Evolutionary conservation across 1,140 invertebrate genomes (phyloP), one percentile per base, ranked within the genome.

Genomic region (Camponotus vicinus): DNA sequence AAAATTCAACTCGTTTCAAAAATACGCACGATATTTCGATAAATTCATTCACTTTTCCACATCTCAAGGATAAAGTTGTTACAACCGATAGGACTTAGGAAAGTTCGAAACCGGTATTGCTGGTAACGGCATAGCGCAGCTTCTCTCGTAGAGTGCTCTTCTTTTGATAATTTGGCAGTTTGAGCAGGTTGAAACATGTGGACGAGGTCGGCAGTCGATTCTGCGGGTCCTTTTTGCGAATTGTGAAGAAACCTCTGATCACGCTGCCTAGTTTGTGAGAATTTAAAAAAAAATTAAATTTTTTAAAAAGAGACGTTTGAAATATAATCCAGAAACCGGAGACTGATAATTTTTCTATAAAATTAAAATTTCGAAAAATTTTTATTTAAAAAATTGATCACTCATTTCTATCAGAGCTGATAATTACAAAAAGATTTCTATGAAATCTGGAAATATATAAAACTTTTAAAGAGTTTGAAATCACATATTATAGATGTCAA

Each of bases 161-260:
- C 94, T 99, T 99, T 93, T 99, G 98, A 94, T 99, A 99, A 95
- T 99, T 99, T 75, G 99, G 99, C 90, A 99, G 95, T 94, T 99
- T 99, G 15, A 99, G 96, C 40, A 99, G 96, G 96, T 99, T 99
- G 95, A 99, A 99, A 94, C 99, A 99, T 0, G 99, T 99, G 0
- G 99, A 99, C 0, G 99, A 99, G 0, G 99, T 99, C 37, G 99
- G 99, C 52, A 99, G 96, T 45, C 99, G 96, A 93, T 99, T 98
- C 69, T 99, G 97, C 0, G 99, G 98, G 95, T 99, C 99, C 93
- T 98, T 98, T 93, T 99, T 99, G 49, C 98, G 96, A 91, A 99
- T 99, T 40, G 99, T 99, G 91, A 99, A 99, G 95, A 99, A 99
- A 67, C 99, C 99, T 85, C 99, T 97, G 75, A 99, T 98, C 0